Evolutionary conservation across 2,113 vertebrate species (phyloP).

Genomic region (pig (Sus scrofa)): T2T-Sscrofa CM000819.6:112631501-112632000

Average conservation of each 20-base stretch:
- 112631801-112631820: conserved; percentile 42
- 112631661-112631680: background rate
- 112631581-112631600: background rate
- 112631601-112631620: background rate
- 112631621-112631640: background rate
- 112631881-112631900: conserved; percentile 9
- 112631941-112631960: background rate
- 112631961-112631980: background rate
- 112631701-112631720: background rate
- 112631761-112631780: conserved; percentile 6
- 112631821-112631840: background rate
- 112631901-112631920: background rate
- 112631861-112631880: conserved; percentile 13
- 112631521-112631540: background rate
- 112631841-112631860: background rate
- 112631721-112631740: background rate
- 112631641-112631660: background rate
- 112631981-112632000: conserved; percentile 36
- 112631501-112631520: background rate
- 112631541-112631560: background rate
- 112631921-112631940: conserved; percentile 35
- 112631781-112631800: background rate
- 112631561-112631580: background rate
- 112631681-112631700: background rate
- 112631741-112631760: background rate